phyloP scores from a whole-genome alignment of 2,888 invertebrate genomes.

The Baronia brevicornis region DNA sequence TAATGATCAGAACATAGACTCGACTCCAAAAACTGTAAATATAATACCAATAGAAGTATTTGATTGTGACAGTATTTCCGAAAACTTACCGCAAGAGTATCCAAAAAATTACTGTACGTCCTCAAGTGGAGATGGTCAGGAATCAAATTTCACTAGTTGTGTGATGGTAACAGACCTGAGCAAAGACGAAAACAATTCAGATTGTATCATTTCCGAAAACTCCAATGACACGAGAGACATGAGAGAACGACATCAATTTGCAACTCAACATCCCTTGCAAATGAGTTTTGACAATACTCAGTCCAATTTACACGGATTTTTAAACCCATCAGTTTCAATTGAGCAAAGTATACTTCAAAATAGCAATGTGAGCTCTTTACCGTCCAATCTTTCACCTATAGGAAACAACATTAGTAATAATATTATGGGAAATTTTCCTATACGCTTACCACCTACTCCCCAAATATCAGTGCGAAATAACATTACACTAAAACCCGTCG shows the following conservation, averaged over 20 bases:
- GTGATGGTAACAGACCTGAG: constrained; percentile 48
- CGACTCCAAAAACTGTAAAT: constrained; percentile 39
- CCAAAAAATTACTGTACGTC: constrained; percentile 45
- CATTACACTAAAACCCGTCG: constrained; percentile 54
- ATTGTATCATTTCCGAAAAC: constrained; percentile 55
- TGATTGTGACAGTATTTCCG: constrained; percentile 61
- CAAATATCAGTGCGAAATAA: constrained; percentile 50
- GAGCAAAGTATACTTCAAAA: constrained; percentile 48
- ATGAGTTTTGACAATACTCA: constrained; percentile 45
- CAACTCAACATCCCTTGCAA: constrained; percentile 40
- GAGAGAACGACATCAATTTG: constrained; percentile 49
- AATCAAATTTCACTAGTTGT: constrained; percentile 31
- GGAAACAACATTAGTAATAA: constrained; percentile 44
- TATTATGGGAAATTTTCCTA: constrained; percentile 64
- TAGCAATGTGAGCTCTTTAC: constrained; percentile 44
- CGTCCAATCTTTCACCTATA: constrained; percentile 44
- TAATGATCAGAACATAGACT: constrained; percentile 35
- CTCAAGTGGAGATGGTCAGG: constrained; percentile 32
- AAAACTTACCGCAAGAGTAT: constrained; percentile 48
- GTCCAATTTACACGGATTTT: constrained; percentile 47
- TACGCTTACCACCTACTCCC: constrained; percentile 47
- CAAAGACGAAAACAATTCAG: constrained; percentile 59
- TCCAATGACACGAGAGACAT: constrained; percentile 48
- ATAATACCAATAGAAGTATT: constrained; percentile 60
- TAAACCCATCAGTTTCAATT: constrained; percentile 48